Conservation (phyloP, 1,140 invertebrate species). For the Caenorhabditis elegans region WBcel235 BX284606.5:6299501-6300000, state of each 20-base stretch:
- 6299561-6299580: too few relatives aligned
- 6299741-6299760: background rate
- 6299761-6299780: background rate
- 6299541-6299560: too few relatives aligned
- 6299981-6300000: background rate
- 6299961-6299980: background rate
- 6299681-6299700: conserved; percentile 4
- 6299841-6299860: background rate
- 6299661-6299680: conserved; percentile 9
- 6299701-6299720: background rate
- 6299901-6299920: conserved; percentile 20
- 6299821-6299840: background rate
- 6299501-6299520: too few relatives aligned
- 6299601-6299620: too few relatives aligned
- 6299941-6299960: background rate
- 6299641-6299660: background rate
- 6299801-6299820: background rate
- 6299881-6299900: conserved; percentile 23
- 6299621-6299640: background rate
- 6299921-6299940: conserved; percentile 22
- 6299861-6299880: background rate
- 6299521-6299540: too few relatives aligned
- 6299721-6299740: conserved; percentile 21
- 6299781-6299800: conserved; percentile 29
- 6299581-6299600: too few relatives aligned